Conservation (phyloP, 2,888 invertebrate species). For the Harpagoxenus sublaevis region DNA sequence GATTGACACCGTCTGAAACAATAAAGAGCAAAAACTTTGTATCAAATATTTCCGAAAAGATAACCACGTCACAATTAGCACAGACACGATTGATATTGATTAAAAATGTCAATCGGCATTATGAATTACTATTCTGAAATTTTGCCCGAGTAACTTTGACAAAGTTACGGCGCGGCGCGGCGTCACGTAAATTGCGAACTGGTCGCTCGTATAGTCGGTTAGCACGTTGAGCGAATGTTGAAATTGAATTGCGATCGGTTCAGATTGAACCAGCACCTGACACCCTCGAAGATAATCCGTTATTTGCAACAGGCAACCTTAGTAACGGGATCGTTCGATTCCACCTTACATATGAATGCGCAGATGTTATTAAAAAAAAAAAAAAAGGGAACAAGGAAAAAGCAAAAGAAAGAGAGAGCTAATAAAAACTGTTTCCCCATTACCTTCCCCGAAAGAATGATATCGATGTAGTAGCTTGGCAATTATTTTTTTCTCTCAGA, state of each 20-base stretch:
- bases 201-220: constrained; percentile 74
- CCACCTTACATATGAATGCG: constrained; percentile 62
- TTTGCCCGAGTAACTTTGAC: constrained; percentile 51
- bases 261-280: constrained; percentile 82
- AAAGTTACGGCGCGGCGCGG: constrained; percentile 55
- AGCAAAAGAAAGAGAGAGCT: not conserved
- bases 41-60: constrained; percentile 6
- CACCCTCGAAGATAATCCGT: constrained; percentile 80
- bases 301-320: constrained; percentile 78
- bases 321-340: constrained; percentile 68
- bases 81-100: constrained; percentile 14
- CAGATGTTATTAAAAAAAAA: constrained; percentile 61
- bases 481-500: not conserved
- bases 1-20: constrained; percentile 98
- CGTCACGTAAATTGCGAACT: constrained; percentile 69
- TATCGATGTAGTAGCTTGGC: not conserved
- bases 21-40: constrained; percentile 73
- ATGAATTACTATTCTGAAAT: constrained; percentile 47
- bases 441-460: not conserved
- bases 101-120: constrained; percentile 38
- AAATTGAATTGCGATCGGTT: constrained; percentile 82
- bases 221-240: constrained; percentile 80
- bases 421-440: not conserved
- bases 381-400: not conserved
- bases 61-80: constrained; percentile 12